Percentiles rank a stretch among this genome's conserved stretches.
Conservation (phyloP, 2,797 vertebrate genomes). For the Botia kubotai region DNA sequence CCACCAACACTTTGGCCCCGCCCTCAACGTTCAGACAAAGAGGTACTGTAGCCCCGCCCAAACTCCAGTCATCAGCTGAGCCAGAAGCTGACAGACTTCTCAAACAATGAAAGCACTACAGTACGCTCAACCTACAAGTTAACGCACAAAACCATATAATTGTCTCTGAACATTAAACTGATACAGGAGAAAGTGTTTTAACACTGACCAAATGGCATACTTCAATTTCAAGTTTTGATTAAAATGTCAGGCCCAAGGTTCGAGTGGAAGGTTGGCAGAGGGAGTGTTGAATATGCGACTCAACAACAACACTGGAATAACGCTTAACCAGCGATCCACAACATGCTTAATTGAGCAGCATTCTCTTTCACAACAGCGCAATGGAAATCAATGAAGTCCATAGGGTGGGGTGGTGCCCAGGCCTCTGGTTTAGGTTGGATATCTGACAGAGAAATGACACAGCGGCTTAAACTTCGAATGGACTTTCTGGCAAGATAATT, state of each 20-base stretch:
- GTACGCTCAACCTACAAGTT: not conserved
- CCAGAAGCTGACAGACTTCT: not conserved
- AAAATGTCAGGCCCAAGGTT: slow-evolving; percentile 65
- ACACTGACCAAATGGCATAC: not conserved
- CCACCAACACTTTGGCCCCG: too few species aligned
- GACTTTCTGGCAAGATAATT: not conserved
- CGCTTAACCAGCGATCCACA: slow-evolving; percentile 66
- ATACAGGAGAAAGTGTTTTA: too few species aligned
- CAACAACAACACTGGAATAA: slow-evolving; percentile 68
- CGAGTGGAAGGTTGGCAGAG: slow-evolving; percentile 49
- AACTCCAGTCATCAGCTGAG: not conserved
- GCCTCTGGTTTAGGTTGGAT: slow-evolving; percentile 1
- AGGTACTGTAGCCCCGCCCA: too few species aligned
- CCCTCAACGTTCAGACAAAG: too few species aligned
- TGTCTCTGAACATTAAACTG: not conserved
- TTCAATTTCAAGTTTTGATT: slow-evolving; percentile 62
- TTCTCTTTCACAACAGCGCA: slow-evolving; percentile 67
- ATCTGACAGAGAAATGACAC: slow-evolving; percentile 8
- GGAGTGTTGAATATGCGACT: slow-evolving; percentile 63
- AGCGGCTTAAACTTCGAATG: not conserved
- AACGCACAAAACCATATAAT: not conserved
- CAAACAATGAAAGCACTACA: not conserved
- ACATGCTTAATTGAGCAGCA: slow-evolving; percentile 71
- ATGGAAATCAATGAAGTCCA: slow-evolving; percentile 70
- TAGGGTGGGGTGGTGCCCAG: slow-evolving; percentile 10